A percentile compares a stretch with the other conserved stretches of the same genome.
Evolutionary conservation across 2,797 vertebrate species (phyloP).

Genomic region (Cyclopterus lumpus): DNA sequence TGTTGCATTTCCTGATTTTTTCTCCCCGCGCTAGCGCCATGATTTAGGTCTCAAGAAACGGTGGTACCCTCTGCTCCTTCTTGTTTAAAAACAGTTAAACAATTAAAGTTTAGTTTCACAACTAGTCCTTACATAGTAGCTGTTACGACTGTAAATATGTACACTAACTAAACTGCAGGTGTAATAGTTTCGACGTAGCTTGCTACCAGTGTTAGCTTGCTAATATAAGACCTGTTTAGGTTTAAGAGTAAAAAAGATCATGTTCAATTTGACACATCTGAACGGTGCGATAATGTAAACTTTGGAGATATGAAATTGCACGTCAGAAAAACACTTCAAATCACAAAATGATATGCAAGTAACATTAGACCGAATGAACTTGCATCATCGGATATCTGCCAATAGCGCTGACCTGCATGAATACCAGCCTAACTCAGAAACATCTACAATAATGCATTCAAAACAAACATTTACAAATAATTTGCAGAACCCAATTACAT

Average conservation of each 20-base stretch:
- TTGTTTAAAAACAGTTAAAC: background rate
- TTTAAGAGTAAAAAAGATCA: background rate
- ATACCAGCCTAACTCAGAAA: background rate
- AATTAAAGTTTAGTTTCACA: slow-evolving; percentile 6
- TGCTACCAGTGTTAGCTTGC: background rate
- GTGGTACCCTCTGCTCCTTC: background rate
- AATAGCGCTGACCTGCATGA: slow-evolving; percentile 8
- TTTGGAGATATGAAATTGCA: background rate
- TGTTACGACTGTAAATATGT: background rate
- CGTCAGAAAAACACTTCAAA: background rate
- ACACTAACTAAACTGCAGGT: background rate
- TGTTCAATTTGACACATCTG: background rate
- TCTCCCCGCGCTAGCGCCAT: slow-evolving; percentile 27
- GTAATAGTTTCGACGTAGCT: background rate
- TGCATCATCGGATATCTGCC: background rate
- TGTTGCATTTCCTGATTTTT: slow-evolving; percentile 32
- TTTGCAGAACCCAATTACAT: background rate
- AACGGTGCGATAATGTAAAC: slow-evolving; percentile 8
- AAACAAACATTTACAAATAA: background rate
- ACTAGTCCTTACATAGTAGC: background rate
- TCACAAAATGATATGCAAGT: background rate
- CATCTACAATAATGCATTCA: background rate
- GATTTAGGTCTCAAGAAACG: slow-evolving; percentile 26
- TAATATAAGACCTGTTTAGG: background rate
- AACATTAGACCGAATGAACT: background rate